A percentile compares a stretch with the other conserved stretches of the same genome.
phyloP scores from a whole-genome alignment of 53 echinoderm and acorn worm species.

The Zoroaster sp. region DNA sequence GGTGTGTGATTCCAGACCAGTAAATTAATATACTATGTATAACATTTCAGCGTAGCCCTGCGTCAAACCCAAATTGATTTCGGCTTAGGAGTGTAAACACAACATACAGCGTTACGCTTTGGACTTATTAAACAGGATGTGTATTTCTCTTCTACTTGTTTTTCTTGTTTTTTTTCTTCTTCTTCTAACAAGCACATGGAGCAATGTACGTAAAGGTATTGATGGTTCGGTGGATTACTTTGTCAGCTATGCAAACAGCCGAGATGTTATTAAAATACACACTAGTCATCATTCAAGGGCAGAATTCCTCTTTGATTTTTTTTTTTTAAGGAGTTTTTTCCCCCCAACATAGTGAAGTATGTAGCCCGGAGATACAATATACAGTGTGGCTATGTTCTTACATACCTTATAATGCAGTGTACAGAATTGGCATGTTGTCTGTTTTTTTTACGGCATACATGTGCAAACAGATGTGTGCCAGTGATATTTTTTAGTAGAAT shows the following conservation, averaged over 20 bases:
- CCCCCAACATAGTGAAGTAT: too few relatives aligned
- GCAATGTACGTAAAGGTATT: too few relatives aligned
- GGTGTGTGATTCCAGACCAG: background rate
- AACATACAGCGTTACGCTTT: background rate
- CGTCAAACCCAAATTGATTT: constrained; percentile 22
- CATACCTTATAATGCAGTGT: too few relatives aligned
- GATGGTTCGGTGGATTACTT: background rate
- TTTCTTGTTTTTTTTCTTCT: background rate
- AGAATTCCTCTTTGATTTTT: background rate
- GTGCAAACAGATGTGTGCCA: background rate
- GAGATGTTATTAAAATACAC: background rate
- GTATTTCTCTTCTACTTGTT: background rate
- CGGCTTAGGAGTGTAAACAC: constrained; percentile 6
- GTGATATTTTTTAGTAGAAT: background rate
- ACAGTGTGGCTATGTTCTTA: too few relatives aligned
- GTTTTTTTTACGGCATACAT: too few relatives aligned
- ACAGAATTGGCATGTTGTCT: too few relatives aligned
- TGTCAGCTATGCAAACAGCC: background rate
- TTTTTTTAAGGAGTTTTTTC: too few relatives aligned
- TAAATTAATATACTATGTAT: background rate
- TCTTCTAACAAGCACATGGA: too few relatives aligned
- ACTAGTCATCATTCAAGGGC: background rate
- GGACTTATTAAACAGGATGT: background rate
- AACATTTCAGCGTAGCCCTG: background rate
- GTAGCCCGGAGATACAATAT: too few relatives aligned